Evolutionary conservation across 2,113 vertebrate species (phyloP).

Genomic region (Talpa occidentalis): DNA sequence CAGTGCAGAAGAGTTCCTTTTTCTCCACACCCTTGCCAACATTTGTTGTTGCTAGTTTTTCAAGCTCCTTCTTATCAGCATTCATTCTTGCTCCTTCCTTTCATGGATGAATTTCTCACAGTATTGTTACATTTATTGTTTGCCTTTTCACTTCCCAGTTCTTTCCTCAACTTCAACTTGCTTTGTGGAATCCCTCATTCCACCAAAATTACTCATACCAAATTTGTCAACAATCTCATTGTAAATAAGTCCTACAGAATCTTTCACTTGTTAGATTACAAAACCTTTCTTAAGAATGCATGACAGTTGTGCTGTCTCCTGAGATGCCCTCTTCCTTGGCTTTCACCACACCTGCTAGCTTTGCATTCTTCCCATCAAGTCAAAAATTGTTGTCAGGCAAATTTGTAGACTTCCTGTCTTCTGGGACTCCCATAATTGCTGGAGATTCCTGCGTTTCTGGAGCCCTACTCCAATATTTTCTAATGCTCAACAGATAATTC

Average conservation of each 20-base stretch:
- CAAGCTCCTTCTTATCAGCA: neutral
- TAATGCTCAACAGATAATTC: neutral
- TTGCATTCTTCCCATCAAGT: neutral
- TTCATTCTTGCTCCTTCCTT: neutral
- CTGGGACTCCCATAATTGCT: neutral
- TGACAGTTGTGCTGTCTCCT: neutral
- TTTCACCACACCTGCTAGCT: neutral
- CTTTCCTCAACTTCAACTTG: neutral
- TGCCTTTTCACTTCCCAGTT: neutral
- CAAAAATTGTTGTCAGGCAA: neutral
- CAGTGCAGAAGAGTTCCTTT: too few species aligned
- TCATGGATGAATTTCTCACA: neutral
- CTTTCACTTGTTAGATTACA: neutral
- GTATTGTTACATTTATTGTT: neutral
- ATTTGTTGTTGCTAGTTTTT: too few species aligned
- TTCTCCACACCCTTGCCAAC: too few species aligned
- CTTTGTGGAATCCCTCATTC: neutral
- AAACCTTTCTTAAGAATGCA: neutral
- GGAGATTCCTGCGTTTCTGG: neutral
- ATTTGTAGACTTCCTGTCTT: neutral
- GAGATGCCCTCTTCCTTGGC: neutral
- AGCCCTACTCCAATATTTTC: neutral
- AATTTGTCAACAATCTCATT: neutral
- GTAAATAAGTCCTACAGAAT: conserved; percentile 11
- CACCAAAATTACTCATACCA: neutral